A percentile compares a stretch with the other conserved stretches of the same genome.
These are phyloP conservation scores for Phthorimaea operculella DNA, from an alignment of 1,140 invertebrate species.

Conservation along the genomic window DNA sequence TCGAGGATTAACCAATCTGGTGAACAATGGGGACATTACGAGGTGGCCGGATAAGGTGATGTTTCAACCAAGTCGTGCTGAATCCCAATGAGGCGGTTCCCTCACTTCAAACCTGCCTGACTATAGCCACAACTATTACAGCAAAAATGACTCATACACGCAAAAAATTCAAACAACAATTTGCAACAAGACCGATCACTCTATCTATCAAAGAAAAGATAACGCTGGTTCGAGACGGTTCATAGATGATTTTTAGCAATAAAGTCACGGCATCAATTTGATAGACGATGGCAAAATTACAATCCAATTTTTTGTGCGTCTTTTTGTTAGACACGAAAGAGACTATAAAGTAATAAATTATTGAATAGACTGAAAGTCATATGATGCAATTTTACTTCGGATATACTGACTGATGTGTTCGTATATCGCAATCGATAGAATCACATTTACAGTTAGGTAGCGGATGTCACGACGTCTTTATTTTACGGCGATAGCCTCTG, in stretches of 20 bases:
- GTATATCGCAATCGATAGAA: slow-evolving; percentile 16
- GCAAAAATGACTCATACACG: slow-evolving; percentile 36
- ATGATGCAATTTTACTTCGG: neutral
- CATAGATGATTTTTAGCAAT: too few species aligned
- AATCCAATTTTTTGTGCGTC: neutral
- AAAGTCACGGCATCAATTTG: too few species aligned
- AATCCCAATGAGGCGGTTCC: slow-evolving; percentile 46
- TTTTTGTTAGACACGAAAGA: neutral
- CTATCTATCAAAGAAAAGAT: neutral
- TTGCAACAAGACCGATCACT: slow-evolving; percentile 18
- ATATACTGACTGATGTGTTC: neutral
- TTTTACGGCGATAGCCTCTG: slow-evolving; percentile 51
- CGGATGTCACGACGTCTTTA: slow-evolving; percentile 61
- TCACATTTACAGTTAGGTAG: slow-evolving; percentile 40
- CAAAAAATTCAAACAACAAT: slow-evolving; percentile 33
- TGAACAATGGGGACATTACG: slow-evolving; percentile 61
- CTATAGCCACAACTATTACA: slow-evolving; percentile 21
- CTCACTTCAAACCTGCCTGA: slow-evolving; percentile 26
- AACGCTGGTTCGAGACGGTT: too few species aligned
- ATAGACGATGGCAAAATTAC: too few species aligned
- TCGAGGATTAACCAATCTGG: slow-evolving; percentile 40
- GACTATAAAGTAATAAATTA: neutral
- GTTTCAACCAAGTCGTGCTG: slow-evolving; percentile 48
- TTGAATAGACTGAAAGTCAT: neutral
- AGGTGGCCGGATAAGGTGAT: slow-evolving; percentile 52